Base-by-base conservation (phyloP, 2,113 vertebrate species). In the Prochilodus magdalenae region DNA sequence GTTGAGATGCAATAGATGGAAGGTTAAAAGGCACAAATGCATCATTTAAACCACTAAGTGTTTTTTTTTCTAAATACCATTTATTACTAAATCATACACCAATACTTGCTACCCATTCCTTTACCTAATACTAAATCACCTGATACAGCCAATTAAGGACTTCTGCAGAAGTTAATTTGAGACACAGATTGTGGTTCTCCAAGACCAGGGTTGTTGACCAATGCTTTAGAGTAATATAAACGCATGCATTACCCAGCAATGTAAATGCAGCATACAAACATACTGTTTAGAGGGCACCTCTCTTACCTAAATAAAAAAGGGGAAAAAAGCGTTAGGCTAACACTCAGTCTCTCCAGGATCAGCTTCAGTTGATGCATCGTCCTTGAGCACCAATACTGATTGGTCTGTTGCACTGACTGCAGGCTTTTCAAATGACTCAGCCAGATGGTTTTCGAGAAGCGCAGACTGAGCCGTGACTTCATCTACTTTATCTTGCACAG, bases 401-500 rank as follows among this genome's bases (percentile, higher is more conserved):
- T 82, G 57, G 16, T 88, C 82, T 63, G 80, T 44, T 40, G 77
- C 72, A 7, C 87, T 80, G 6, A 82, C 85, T 24, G 11, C 47
- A 14, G 60, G 13, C 33, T 44, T 24, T 22, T 70, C 36, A n/a
- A 22, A 36, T 1, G 29, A 18, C 65, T 75, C 65, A 24, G 55
- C 44, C 29, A 67, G 33, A 10, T 5, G 29, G 15, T 5, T 20
- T 22, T 92, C 86, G 3, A 86, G 84, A 60, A 82, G 30, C 29
- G 70, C 47, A 24, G 90, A 88, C 77, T 87, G 79, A 47, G 82
- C 70, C n/a, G 67, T 83, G 40, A 91, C 86, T 27, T 94, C 90
- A 51, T 95, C 90, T 26, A 95, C 80, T 49, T 95, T 88, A 15
- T 87, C 87, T 70, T 93, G 62, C 55, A 95, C 91, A 0, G 89